phyloP scores from a whole-genome alignment of 2,113 vertebrate genomes.

The Varanus komodoensis region DNA sequence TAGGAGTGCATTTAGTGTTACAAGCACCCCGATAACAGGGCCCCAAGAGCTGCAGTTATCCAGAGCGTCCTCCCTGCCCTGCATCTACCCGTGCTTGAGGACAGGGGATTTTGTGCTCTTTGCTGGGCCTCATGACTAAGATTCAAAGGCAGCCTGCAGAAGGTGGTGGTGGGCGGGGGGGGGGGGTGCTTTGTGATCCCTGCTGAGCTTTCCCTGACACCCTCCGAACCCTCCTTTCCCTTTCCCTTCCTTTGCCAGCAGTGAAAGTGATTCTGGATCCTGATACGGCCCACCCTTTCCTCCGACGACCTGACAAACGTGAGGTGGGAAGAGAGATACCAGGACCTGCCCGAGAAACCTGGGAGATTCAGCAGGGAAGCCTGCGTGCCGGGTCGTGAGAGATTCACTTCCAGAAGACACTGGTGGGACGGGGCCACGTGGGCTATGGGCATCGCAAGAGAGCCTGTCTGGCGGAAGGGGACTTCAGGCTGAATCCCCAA shows the following conservation, averaged over 20 bases:
- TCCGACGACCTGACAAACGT: background rate
- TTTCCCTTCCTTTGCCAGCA: background rate
- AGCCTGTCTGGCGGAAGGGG: background rate
- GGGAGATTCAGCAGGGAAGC: background rate
- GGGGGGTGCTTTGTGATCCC: too few species aligned
- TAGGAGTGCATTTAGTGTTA: too few species aligned
- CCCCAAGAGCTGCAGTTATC: too few species aligned
- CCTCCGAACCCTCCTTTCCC: background rate
- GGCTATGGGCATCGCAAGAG: background rate
- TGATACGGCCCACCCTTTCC: background rate
- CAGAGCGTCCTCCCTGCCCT: too few species aligned
- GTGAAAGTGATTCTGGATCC: conserved; percentile 2
- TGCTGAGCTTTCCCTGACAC: too few species aligned
- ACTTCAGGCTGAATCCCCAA: background rate
- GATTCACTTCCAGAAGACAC: background rate
- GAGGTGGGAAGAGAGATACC: background rate
- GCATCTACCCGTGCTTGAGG: too few species aligned
- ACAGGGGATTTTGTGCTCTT: too few species aligned
- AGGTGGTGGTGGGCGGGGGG: too few species aligned
- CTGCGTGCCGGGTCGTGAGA: background rate
- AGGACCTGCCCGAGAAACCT: background rate
- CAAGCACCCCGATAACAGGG: too few species aligned
- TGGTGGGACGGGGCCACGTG: background rate
- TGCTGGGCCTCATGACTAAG: too few species aligned
- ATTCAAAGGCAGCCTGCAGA: too few species aligned